phyloP scores from a whole-genome alignment of 2,888 invertebrate species.

The Adelognathus sp. region DNA sequence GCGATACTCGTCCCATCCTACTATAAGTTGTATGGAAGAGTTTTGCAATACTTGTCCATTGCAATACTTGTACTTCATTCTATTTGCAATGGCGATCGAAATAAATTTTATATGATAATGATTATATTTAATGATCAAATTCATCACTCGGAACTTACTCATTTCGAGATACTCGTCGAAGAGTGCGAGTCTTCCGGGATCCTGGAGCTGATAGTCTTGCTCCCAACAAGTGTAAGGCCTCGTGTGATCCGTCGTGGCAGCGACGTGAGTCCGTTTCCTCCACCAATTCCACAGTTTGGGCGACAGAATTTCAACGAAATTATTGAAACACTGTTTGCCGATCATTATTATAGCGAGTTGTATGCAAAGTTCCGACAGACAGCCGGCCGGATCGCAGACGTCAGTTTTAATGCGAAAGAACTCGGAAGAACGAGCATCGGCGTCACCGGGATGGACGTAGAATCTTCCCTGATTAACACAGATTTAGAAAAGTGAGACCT shows the following conservation, averaged over 20 bases:
- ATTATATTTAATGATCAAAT: too few relatives aligned
- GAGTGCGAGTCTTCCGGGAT: conserved; percentile 93
- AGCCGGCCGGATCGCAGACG: conserved; percentile 96
- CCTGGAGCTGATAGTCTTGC: conserved; percentile 95
- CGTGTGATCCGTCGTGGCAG: conserved; percentile 88
- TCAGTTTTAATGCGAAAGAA: conserved; percentile 91
- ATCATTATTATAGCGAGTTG: conserved; percentile 97
- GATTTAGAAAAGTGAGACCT: background rate
- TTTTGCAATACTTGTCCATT: too few relatives aligned
- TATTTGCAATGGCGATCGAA: too few relatives aligned
- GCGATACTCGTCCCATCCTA: too few relatives aligned
- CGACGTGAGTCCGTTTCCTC: conserved; percentile 90
- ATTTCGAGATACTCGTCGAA: conserved; percentile 99
- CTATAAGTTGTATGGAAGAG: background rate
- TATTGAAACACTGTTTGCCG: conserved; percentile 96
- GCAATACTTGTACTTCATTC: too few relatives aligned
- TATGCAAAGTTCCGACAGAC: conserved; percentile 94
- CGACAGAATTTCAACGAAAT: conserved; percentile 93
- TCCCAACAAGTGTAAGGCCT: conserved; percentile 94
- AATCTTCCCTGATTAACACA: conserved; percentile 87
- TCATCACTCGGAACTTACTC: conserved; percentile 89
- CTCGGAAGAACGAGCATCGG: conserved; percentile 87
- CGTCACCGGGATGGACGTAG: conserved; percentile 94
- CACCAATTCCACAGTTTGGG: conserved; percentile 97
- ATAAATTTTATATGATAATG: too few relatives aligned